Base-by-base conservation (phyloP, 2,113 vertebrate genomes). In the Onychorhynchus coronatus region DNA sequence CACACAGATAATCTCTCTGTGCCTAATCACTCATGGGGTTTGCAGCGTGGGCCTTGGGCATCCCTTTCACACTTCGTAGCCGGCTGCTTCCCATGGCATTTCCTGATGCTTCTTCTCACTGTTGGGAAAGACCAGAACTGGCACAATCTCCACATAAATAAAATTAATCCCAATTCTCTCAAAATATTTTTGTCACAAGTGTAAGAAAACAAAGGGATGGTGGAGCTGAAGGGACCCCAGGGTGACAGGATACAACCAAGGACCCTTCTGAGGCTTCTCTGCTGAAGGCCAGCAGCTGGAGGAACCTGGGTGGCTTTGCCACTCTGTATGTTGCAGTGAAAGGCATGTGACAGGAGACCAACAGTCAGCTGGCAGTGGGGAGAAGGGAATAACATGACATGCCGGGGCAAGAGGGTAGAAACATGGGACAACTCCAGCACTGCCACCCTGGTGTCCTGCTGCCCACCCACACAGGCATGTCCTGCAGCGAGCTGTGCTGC, bases 271-370 rank as follows among this genome's bases (percentile, higher is more conserved):
- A 42, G 68, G 41, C 68, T 31, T 8, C 63, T 89, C 42, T 41
- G 19, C 41, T 42, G 12, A 7, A 55, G 41, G 14, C 4, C 0
- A 0, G 53, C 25, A 39, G 58, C 15, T 8, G n/a, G 55, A 76
- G 46, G 46, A 41, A 1, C 27, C 2, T 4, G 7, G 8, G 39
- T 30, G 55, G 22, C 33, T 52, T 70, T 42, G 58, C 44, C 14
- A 14, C 17, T 52, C 2, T 18, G 41, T 13, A 5, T 12, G 6
- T 22, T 24, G 78, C 15, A 11, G 41, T 6, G 1, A 41, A 20
- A 35, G 47, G 11, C 31, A 2, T 15, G 20, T 1, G 11, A 44
- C 44, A 25, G 81, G 65, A 33, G n/a, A 16, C n/a, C 4, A 1
- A 11, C 12, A 7, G 18, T 15, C 47, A 25, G 0, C 21, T 56